phyloP scores from a whole-genome alignment of 53 echinoderm and acorn worm species.

The Holothuria leucospilota region DNA sequence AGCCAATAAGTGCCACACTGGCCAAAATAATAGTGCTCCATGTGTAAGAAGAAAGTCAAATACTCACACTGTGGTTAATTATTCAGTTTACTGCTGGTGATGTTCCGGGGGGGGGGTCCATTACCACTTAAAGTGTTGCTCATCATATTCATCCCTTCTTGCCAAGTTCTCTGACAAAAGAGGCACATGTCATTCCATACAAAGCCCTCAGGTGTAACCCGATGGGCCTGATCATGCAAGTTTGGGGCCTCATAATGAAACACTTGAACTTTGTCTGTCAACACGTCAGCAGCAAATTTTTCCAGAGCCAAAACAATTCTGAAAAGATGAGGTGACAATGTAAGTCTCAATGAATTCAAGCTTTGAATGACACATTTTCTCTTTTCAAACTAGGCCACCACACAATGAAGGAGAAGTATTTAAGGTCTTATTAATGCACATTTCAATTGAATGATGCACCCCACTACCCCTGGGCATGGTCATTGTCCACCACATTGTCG shows the following conservation, averaged over 20 bases:
- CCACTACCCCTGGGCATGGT: too few species aligned
- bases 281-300: conserved; percentile 80
- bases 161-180: conserved; percentile 62
- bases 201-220: conserved; percentile 72
- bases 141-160: conserved; percentile 61
- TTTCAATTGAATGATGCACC: too few species aligned
- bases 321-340: neutral
- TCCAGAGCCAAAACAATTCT: conserved; percentile 84
- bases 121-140: conserved; percentile 80
- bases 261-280: conserved; percentile 52
- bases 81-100: conserved; percentile 68
- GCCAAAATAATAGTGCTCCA: too few species aligned
- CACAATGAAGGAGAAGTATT: too few species aligned
- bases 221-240: conserved; percentile 80
- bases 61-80: conserved; percentile 70
- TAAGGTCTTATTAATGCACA: too few species aligned
- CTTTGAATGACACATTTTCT: too few species aligned
- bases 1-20: too few species aligned
- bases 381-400: too few species aligned
- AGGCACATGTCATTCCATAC: conserved; percentile 92
- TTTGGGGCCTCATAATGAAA: conserved; percentile 80
- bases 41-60: too few species aligned
- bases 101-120: conserved; percentile 76
- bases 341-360: too few species aligned
- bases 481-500: too few species aligned